Percentiles rank a stretch among this genome's conserved stretches.
phyloP scores from a whole-genome alignment of 92 coral and sea anemone genomes.

The Scolanthus callimorphus region DNA sequence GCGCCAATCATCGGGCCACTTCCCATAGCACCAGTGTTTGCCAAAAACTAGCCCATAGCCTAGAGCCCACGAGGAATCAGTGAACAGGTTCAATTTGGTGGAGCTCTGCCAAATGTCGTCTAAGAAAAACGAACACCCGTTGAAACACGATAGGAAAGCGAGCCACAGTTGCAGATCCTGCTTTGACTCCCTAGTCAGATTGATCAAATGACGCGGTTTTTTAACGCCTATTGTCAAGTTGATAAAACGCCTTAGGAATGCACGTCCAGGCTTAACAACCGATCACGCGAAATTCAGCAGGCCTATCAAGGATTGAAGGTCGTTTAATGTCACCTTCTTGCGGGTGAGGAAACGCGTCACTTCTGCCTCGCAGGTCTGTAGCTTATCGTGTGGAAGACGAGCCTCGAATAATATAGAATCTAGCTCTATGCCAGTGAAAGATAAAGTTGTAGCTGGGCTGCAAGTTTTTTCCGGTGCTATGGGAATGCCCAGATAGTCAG shows the following conservation, averaged over 20 bases:
- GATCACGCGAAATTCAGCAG: constrained; percentile 36
- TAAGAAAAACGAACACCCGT: constrained; percentile 26
- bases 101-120: constrained; percentile 30
- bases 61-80: constrained; percentile 18
- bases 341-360: constrained; percentile 2
- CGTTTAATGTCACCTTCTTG: not conserved
- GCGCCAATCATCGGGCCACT: constrained; percentile 20
- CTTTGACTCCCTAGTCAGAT: constrained; percentile 13
- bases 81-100: constrained; percentile 9
- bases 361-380: constrained; percentile 11
- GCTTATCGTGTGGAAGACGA: constrained; percentile 48
- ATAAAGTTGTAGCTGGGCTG: constrained; percentile 24
- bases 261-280: constrained; percentile 22
- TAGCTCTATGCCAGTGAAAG: constrained; percentile 54
- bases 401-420: constrained; percentile 49
- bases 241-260: constrained; percentile 28
- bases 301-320: constrained; percentile 25
- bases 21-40: constrained; percentile 29
- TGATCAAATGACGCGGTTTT: constrained; percentile 4
- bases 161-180: constrained; percentile 23
- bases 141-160: constrained; percentile 1
- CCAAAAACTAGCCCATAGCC: constrained; percentile 47
- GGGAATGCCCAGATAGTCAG: constrained; percentile 4
- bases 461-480: constrained; percentile 4
- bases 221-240: constrained; percentile 27